Evolutionary conservation across 2,113 vertebrate genomes (phyloP).

Genomic region (Alectura lathami): DNA sequence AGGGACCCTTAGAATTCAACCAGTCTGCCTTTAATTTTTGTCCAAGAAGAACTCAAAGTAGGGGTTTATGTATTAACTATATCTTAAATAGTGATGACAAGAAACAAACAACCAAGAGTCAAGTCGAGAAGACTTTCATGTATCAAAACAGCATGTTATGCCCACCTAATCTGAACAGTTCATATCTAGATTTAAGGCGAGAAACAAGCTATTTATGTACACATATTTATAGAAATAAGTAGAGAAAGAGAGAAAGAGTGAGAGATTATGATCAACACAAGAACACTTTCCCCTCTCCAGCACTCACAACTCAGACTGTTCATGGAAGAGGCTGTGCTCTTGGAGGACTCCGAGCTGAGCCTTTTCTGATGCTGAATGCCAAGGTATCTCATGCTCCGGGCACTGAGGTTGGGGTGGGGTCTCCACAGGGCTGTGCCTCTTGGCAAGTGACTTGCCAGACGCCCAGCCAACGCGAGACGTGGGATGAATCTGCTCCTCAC

Average conservation of each 20-base stretch:
- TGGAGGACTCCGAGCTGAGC: constrained; percentile 43
- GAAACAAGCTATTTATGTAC: constrained; percentile 75
- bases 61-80: constrained; percentile 70
- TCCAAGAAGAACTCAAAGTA: constrained; percentile 75
- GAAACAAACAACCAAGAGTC: constrained; percentile 70
- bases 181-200: constrained; percentile 69
- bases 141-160: constrained; percentile 81
- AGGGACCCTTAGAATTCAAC: constrained; percentile 83
- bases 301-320: constrained; percentile 51
- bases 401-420: constrained; percentile 26
- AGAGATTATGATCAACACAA: constrained; percentile 48
- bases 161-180: constrained; percentile 79
- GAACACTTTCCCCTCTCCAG: constrained; percentile 57
- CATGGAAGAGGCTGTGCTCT: constrained; percentile 47
- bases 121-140: constrained; percentile 64
- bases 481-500: constrained; percentile 52
- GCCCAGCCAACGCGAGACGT: background rate
- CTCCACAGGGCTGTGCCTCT: constrained; percentile 22
- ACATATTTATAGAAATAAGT: constrained; percentile 66
- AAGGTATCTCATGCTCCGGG: constrained; percentile 41
- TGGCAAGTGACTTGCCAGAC: background rate
- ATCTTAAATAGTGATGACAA: constrained; percentile 58
- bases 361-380: constrained; percentile 60
- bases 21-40: constrained; percentile 84
- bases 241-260: constrained; percentile 54